phyloP scores from a whole-genome alignment of 2,888 invertebrate genomes.

The Lithodes maja region DNA sequence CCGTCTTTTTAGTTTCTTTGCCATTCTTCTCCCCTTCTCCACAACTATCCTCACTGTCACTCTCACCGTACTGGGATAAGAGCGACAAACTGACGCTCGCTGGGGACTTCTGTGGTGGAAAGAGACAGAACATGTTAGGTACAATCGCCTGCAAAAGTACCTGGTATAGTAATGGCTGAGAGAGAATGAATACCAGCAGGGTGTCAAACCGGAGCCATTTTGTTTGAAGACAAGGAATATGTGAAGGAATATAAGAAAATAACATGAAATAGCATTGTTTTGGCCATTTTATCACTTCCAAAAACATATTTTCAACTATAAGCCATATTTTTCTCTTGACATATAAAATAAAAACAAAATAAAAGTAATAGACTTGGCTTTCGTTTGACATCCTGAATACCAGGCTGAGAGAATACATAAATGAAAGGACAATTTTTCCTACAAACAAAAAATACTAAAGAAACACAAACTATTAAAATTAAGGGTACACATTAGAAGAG shows the following conservation, averaged over 20 bases:
- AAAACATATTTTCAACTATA: not conserved
- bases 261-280: not conserved
- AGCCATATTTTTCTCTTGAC: not conserved
- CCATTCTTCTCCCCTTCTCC: not conserved
- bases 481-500: no score
- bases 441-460: no score
- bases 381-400: no score
- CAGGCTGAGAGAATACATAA: no score
- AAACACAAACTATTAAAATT: no score
- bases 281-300: no score
- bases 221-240: not conserved
- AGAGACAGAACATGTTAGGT: not conserved
- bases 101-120: not conserved
- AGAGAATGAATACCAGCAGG: not conserved
- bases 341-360: no score
- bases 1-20: not conserved
- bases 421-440: no score
- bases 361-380: no score
- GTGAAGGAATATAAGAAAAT: not conserved
- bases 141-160: not conserved
- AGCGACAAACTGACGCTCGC: not conserved
- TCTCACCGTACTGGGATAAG: not conserved
- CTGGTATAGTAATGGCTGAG: not conserved
- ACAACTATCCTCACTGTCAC: not conserved
- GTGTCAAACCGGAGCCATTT: no score